Evolutionary conservation across 2,113 vertebrate species (phyloP).

Genomic region (Chaetura pelagica): DNA sequence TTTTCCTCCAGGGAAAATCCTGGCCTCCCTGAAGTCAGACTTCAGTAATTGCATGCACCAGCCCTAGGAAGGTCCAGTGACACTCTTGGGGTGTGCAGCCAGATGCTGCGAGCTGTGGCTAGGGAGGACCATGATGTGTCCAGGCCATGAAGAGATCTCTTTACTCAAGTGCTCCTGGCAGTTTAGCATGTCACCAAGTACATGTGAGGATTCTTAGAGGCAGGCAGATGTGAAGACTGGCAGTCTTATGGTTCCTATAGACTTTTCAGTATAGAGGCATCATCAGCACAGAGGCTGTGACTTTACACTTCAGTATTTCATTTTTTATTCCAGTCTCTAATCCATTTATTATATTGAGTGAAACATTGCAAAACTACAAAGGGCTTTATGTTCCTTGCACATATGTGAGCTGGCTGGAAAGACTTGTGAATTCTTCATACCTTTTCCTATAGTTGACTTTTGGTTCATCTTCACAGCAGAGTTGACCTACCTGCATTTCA

Average conservation of each 20-base stretch:
- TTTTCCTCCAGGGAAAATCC: not conserved
- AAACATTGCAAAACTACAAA: conserved; percentile 32
- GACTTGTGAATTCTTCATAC: not conserved
- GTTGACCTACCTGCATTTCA: not conserved
- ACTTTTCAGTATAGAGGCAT: not conserved
- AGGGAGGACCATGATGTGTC: too few relatives aligned
- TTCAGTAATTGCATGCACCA: not conserved
- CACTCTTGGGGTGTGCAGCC: not conserved
- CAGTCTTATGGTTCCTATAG: not conserved
- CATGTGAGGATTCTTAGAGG: rapidly evolving
- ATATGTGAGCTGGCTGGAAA: not conserved
- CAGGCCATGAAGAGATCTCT: not conserved
- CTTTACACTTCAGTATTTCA: not conserved
- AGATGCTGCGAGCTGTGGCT: not conserved
- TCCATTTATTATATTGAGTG: conserved; percentile 12
- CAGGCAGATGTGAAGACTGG: not conserved
- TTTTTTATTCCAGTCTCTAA: conserved; percentile 37
- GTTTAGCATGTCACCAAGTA: not conserved
- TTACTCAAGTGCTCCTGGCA: rapidly evolving
- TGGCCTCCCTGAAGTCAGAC: not conserved
- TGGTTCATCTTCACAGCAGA: not conserved
- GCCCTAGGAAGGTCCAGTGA: not conserved
- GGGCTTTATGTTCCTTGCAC: not conserved
- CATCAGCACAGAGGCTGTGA: not conserved
- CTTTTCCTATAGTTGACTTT: not conserved